A percentile compares a stretch with the other conserved stretches of the same genome.
These are phyloP conservation scores for Mylabris sibirica DNA, from an alignment of 2,888 invertebrate species.

Conservation along the genomic window DNA sequence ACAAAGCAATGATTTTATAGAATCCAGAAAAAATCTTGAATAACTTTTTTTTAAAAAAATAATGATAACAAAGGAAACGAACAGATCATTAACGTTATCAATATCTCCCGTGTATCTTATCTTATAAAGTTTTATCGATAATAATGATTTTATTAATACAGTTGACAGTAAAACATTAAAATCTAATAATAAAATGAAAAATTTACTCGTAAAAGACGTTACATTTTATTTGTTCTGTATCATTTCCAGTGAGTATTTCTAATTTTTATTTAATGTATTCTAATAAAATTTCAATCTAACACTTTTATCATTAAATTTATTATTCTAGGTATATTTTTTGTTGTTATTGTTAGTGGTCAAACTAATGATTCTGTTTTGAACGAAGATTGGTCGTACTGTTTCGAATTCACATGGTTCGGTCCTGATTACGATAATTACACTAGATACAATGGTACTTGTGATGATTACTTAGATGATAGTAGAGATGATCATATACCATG, in stretches of 20 bases:
- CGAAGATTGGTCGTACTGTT: constrained; percentile 63
- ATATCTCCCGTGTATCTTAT: not conserved
- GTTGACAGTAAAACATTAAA: not conserved
- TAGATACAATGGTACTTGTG: constrained; percentile 60
- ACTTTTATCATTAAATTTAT: not conserved
- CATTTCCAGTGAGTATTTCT: constrained; percentile 9
- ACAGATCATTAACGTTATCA: constrained; percentile 4
- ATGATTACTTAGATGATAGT: constrained; percentile 50
- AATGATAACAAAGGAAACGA: not conserved
- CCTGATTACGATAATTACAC: constrained; percentile 68
- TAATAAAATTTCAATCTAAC: too few relatives aligned
- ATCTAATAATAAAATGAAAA: not conserved
- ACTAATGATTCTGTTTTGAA: constrained; percentile 14
- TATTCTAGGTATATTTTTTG: not conserved
- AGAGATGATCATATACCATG: constrained; percentile 65
- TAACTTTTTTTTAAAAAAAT: not conserved
- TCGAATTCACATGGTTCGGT: constrained; percentile 75
- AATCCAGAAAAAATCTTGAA: not conserved
- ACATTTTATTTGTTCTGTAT: not conserved
- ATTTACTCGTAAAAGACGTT: not conserved
- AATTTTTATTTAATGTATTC: not conserved
- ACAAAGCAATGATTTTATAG: too few relatives aligned
- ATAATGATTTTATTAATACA: not conserved
- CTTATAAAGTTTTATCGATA: constrained; percentile 10
- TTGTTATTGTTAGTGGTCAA: not conserved